Conservation (phyloP, 2,797 vertebrate species). For the Hapalemur alaotrensis region DNA sequence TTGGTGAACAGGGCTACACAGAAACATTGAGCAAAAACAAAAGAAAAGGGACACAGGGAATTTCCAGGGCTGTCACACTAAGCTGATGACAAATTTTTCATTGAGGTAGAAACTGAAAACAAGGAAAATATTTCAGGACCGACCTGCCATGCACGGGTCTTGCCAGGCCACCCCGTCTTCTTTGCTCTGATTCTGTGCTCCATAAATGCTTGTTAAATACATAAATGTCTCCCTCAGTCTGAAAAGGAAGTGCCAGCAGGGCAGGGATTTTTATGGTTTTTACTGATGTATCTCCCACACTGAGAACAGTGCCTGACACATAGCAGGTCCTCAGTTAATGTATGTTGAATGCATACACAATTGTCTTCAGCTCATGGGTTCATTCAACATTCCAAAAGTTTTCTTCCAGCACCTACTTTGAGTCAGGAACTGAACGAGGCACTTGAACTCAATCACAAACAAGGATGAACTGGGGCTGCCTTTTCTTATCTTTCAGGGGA, state of each 20-base stretch:
- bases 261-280: background rate
- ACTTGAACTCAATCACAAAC: background rate
- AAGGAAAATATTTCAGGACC: background rate
- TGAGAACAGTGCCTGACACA: background rate
- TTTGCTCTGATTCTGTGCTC: background rate
- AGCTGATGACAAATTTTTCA: background rate
- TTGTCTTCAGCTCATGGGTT: background rate
- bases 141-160: background rate
- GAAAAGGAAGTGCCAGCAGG: background rate
- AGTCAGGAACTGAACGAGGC: background rate
- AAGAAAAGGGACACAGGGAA: background rate
- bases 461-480: background rate
- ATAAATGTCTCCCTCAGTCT: background rate
- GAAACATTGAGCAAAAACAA: background rate
- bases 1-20: background rate
- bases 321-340: background rate
- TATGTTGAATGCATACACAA: background rate
- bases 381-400: background rate
- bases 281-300: background rate
- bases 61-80: background rate
- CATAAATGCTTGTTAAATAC: background rate
- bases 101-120: background rate
- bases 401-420: background rate
- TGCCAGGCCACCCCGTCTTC: background rate
- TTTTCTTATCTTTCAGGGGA: background rate